Evolutionary conservation across 2,888 invertebrate species (phyloP).

Genomic region (Brenthis hecate): DNA sequence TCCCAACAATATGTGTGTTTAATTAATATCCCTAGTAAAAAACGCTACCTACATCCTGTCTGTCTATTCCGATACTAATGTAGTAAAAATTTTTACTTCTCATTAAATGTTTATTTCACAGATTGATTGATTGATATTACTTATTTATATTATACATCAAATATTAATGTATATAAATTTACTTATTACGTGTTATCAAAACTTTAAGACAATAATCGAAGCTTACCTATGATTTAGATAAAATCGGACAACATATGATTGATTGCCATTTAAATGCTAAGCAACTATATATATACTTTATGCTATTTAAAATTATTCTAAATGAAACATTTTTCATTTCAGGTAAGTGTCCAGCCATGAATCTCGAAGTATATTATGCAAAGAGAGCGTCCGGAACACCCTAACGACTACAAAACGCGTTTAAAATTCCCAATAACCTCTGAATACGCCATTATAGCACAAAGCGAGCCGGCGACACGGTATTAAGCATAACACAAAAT

Average conservation of each 20-base stretch:
- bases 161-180: slow-evolving; percentile 4
- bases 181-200: slow-evolving; percentile 8
- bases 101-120: too few relatives aligned
- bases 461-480: slow-evolving; percentile 51
- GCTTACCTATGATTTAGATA: slow-evolving; percentile 11
- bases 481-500: slow-evolving; percentile 54
- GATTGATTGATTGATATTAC: too few relatives aligned
- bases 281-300: background rate
- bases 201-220: slow-evolving; percentile 5
- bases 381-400: slow-evolving; percentile 49
- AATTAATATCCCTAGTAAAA: too few relatives aligned
- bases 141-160: too few relatives aligned
- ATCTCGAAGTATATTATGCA: slow-evolving; percentile 31
- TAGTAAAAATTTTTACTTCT: too few relatives aligned
- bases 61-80: too few relatives aligned
- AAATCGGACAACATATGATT: slow-evolving; percentile 4
- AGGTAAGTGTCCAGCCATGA: slow-evolving; percentile 59
- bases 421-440: slow-evolving; percentile 59
- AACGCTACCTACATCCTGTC: too few relatives aligned
- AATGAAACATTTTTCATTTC: slow-evolving; percentile 50
- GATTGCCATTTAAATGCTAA: background rate
- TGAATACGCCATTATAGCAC: slow-evolving; percentile 62
- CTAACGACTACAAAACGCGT: slow-evolving; percentile 69
- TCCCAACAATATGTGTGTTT: too few relatives aligned
- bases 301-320: background rate